Conservation (phyloP, 92 coral and sea anemone genomes). For the Parazoanthus darwini region DNA sequence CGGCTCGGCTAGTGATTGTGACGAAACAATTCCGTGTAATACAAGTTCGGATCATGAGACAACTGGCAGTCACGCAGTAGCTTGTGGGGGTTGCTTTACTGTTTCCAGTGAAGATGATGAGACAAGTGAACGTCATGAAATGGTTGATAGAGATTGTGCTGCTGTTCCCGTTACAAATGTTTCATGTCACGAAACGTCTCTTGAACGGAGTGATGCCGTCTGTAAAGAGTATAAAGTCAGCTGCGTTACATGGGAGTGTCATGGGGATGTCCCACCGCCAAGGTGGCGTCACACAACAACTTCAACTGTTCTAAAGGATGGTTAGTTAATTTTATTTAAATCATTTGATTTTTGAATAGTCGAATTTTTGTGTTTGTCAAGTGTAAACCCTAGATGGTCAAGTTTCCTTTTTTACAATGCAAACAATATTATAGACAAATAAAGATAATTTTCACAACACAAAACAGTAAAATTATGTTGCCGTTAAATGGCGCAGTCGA, state of each 20-base stretch:
- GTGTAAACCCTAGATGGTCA: not conserved
- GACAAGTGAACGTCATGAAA: not conserved
- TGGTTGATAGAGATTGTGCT: not conserved
- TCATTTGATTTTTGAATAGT: not conserved
- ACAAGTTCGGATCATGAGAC: not conserved
- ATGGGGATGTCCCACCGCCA: conserved; percentile 62
- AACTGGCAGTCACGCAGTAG: not conserved
- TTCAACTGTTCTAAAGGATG: conserved; percentile 18
- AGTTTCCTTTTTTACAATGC: too few species aligned
- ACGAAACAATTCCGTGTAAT: not conserved
- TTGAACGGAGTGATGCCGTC: not conserved
- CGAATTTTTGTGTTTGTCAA: not conserved
- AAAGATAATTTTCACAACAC: not conserved
- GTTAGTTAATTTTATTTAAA: conserved; percentile 18
- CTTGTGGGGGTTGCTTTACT: not conserved
- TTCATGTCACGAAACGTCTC: not conserved
- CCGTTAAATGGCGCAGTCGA: not conserved
- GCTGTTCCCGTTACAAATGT: not conserved
- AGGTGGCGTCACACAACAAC: conserved; percentile 90
- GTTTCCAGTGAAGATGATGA: not conserved
- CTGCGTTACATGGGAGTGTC: conserved; percentile 30
- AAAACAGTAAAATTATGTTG: not conserved
- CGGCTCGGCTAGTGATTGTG: not conserved
- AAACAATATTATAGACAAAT: not conserved
- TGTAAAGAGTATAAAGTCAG: conserved; percentile 8